Evolutionary conservation across 2,113 vertebrate genomes (phyloP).

Genomic region (Vireo altiloquus): DNA sequence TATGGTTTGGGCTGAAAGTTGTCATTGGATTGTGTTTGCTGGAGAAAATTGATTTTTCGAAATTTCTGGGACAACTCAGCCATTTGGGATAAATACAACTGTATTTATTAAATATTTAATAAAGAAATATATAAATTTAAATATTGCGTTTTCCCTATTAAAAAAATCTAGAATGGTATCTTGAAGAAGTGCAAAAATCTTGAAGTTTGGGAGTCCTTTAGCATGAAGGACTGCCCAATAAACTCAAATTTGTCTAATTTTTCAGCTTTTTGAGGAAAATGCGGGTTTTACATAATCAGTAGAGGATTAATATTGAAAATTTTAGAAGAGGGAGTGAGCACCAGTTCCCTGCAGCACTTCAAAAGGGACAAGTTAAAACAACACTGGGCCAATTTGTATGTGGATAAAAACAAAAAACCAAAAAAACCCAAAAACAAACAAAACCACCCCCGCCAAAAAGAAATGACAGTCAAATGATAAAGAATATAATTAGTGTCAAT

Average conservation of each 20-base stretch:
- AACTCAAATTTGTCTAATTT: background rate
- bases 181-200: background rate
- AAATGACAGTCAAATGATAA: background rate
- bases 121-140: background rate
- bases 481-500: constrained; percentile 9
- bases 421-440: background rate
- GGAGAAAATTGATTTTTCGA: background rate
- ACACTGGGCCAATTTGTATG: background rate
- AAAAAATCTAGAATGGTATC: background rate
- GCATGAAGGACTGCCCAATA: background rate
- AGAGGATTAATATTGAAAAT: background rate
- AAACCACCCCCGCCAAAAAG: accelerated
- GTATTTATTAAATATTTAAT: background rate
- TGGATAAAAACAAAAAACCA: background rate
- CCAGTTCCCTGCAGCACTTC: background rate
- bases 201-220: background rate
- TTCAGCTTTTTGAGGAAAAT: background rate
- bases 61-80: background rate
- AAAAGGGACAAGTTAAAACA: background rate
- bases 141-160: background rate
- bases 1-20: background rate
- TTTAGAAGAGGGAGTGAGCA: background rate
- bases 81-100: background rate
- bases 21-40: background rate
- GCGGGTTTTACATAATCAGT: accelerated